These are phyloP conservation scores for Loris lydekkerianus DNA, from an alignment of 2,797 vertebrate species.

Conservation along the genomic window DNA sequence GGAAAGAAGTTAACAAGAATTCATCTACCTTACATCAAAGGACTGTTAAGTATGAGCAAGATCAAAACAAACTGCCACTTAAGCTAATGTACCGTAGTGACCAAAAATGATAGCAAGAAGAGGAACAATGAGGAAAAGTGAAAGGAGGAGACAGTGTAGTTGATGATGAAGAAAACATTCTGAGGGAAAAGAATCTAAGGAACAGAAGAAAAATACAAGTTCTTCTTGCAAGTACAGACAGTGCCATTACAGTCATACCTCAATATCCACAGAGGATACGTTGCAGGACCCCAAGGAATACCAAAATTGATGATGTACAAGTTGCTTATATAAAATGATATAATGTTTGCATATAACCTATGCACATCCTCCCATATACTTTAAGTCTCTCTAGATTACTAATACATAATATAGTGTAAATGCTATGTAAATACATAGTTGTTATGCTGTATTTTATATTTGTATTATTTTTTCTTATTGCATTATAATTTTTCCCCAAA, in stretches of 20 bases:
- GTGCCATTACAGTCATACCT: neutral
- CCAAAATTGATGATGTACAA: neutral
- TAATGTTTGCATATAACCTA: neutral
- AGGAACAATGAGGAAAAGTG: neutral
- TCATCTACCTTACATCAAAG: neutral
- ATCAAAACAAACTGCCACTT: neutral
- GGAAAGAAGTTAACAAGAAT: neutral
- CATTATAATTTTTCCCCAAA: neutral
- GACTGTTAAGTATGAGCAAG: neutral
- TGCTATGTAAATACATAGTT: neutral
- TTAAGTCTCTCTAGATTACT: neutral
- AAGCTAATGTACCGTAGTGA: neutral
- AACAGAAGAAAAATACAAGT: neutral
- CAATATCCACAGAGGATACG: neutral
- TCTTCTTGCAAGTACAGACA: too few species aligned
- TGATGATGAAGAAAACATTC: constrained; percentile 36
- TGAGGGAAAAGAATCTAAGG: neutral
- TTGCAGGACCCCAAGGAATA: neutral
- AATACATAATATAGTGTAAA: neutral
- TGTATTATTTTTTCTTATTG: neutral
- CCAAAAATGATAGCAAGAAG: neutral
- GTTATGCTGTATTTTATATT: neutral
- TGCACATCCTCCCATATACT: neutral
- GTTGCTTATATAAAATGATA: neutral
- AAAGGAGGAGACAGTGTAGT: neutral